These are phyloP conservation scores for Erethizon dorsatum DNA, from an alignment of 2,797 vertebrate species.

Conservation along the genomic window DNA sequence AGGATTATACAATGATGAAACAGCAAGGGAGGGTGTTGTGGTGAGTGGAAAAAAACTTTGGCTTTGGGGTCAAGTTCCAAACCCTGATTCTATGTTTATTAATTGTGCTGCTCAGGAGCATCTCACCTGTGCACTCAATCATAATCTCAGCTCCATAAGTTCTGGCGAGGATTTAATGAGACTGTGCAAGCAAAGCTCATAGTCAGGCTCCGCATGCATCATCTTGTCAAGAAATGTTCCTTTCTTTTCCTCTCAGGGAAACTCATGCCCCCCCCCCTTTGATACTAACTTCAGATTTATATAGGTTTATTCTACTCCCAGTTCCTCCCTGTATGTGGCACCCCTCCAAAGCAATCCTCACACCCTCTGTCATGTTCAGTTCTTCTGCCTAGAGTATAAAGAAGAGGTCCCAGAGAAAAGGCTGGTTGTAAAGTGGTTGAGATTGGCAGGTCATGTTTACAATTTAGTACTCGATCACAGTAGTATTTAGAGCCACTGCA, in stretches of 20 bases:
- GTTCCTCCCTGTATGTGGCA: no score
- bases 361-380: background rate
- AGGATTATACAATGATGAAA: background rate
- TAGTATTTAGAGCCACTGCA: background rate
- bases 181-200: background rate
- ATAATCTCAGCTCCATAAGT: background rate
- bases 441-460: background rate
- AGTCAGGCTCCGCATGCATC: background rate
- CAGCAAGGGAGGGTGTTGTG: background rate
- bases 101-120: background rate
- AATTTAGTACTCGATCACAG: background rate
- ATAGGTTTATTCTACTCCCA: background rate
- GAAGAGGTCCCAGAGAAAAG: background rate
- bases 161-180: background rate
- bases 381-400: background rate
- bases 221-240: background rate
- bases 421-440: background rate
- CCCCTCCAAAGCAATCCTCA: background rate
- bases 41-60: background rate
- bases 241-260: background rate
- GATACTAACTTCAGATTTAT: background rate
- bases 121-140: accelerated
- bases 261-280: background rate
- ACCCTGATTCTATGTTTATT: background rate
- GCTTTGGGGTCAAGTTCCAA: background rate